phyloP scores from a whole-genome alignment of 2,888 invertebrate species.

The Eulithis prunata region DNA sequence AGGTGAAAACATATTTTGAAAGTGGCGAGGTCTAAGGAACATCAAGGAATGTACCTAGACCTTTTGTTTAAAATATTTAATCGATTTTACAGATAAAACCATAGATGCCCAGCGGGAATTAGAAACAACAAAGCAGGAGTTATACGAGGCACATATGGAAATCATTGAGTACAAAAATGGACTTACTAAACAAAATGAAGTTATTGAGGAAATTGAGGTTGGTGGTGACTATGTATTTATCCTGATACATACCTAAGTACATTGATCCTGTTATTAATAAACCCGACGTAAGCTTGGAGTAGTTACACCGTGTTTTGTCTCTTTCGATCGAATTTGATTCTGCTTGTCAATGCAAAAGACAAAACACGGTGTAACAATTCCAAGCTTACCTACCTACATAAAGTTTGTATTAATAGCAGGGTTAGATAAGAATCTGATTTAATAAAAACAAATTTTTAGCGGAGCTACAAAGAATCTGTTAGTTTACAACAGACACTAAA shows the following conservation, averaged over 20 bases:
- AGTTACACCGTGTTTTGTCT: too few relatives aligned
- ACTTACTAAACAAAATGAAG: slow-evolving; percentile 52
- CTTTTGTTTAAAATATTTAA: background rate
- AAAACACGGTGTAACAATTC: too few relatives aligned
- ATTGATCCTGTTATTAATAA: too few relatives aligned
- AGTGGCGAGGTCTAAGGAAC: background rate
- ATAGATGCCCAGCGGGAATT: slow-evolving; percentile 48
- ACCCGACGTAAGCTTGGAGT: too few relatives aligned
- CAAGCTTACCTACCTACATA: too few relatives aligned
- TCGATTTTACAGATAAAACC: slow-evolving; percentile 44
- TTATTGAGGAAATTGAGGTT: slow-evolving; percentile 64
- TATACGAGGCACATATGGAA: slow-evolving; percentile 54
- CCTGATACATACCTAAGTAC: background rate
- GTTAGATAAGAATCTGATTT: background rate
- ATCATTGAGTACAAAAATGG: slow-evolving; percentile 54
- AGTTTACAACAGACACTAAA: slow-evolving; percentile 53
- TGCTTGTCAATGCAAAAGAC: too few relatives aligned
- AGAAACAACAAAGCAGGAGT: slow-evolving; percentile 50
- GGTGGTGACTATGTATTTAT: background rate
- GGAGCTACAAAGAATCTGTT: slow-evolving; percentile 54
- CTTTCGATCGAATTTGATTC: too few relatives aligned
- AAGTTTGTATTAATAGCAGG: too few relatives aligned
- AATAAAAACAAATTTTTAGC: slow-evolving; percentile 46
- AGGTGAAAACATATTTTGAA: slow-evolving; percentile 42
- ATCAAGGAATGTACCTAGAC: background rate